A percentile compares a stretch with the other conserved stretches of the same genome.
These are phyloP conservation scores for Pachydiplax longipennis DNA, from an alignment of 2,888 invertebrate species.

Conservation along the genomic window DNA sequence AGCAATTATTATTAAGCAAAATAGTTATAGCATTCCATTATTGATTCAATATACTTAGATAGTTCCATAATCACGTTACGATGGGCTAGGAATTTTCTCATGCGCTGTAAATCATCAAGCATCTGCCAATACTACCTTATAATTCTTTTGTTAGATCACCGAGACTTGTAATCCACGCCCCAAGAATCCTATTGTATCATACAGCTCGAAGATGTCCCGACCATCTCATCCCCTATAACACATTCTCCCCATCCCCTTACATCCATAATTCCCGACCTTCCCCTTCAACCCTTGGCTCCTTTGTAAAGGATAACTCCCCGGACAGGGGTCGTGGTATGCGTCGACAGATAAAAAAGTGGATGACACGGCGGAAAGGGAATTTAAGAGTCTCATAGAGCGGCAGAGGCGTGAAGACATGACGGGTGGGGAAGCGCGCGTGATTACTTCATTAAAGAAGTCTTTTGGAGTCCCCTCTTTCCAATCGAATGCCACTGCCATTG, in stretches of 20 bases:
- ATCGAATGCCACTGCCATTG: not conserved
- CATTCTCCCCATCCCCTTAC: not conserved
- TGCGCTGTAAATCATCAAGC: too few species aligned
- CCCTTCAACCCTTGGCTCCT: not conserved
- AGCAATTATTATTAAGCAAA: too few species aligned
- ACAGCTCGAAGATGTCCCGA: not conserved
- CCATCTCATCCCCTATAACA: not conserved
- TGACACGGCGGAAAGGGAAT: not conserved
- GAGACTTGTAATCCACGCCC: too few species aligned
- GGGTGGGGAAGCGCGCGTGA: not conserved
- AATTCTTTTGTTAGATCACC: too few species aligned
- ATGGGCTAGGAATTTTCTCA: too few species aligned
- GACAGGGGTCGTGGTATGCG: not conserved
- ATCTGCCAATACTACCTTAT: too few species aligned
- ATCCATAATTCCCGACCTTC: not conserved
- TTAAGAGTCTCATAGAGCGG: not conserved
- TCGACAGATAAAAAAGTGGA: not conserved
- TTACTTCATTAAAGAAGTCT: not conserved
- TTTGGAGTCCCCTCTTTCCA: not conserved
- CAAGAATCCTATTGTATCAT: too few species aligned
- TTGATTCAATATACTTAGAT: too few species aligned
- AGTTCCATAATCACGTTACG: too few species aligned
- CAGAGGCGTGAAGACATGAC: not conserved
- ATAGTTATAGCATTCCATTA: too few species aligned
- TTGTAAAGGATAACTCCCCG: not conserved